Evolutionary conservation across 2,888 invertebrate species (phyloP).

Genomic region (Ennomos quercinarius): DNA sequence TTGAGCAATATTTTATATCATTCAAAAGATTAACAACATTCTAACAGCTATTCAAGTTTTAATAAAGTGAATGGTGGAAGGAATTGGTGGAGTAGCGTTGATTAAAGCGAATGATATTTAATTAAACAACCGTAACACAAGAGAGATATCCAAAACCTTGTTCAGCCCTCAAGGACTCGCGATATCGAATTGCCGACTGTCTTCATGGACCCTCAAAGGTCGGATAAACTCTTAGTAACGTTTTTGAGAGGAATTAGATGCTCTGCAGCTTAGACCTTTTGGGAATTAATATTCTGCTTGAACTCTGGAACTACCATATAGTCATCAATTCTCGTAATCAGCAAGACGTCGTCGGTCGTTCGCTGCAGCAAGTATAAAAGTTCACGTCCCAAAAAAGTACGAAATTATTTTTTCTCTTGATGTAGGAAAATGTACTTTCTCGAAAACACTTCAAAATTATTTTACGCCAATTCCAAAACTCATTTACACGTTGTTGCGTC

Average conservation of each 20-base stretch:
- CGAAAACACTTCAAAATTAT: conserved; percentile 10
- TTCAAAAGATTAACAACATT: conserved; percentile 37
- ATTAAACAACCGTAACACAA: conserved; percentile 64
- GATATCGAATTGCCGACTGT: conserved; percentile 63
- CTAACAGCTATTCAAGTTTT: conserved; percentile 47
- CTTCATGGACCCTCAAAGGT: conserved; percentile 49
- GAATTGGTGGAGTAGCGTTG: conserved; percentile 52
- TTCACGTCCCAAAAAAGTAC: background rate
- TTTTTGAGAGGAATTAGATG: conserved; percentile 51
- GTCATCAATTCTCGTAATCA: conserved; percentile 37
- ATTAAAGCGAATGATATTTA: conserved; percentile 61
- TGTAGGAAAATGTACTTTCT: too few species aligned
- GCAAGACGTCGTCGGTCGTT: conserved; percentile 1
- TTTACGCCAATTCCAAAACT: conserved; percentile 45
- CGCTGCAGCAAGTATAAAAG: conserved; percentile 19
- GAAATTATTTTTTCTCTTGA: too few species aligned
- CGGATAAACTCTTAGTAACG: conserved; percentile 51
- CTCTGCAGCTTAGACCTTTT: conserved; percentile 42
- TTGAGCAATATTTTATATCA: conserved; percentile 28
- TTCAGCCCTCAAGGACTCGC: conserved; percentile 54
- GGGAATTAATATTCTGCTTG: conserved; percentile 49
- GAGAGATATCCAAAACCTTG: conserved; percentile 60
- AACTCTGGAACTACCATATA: conserved; percentile 28
- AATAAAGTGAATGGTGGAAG: conserved; percentile 51
- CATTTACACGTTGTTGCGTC: conserved; percentile 38